A percentile compares a stretch with the other conserved stretches of the same genome.
phyloP scores from a whole-genome alignment of 2,888 invertebrate genomes.

The Latrodectus hesperus region DNA sequence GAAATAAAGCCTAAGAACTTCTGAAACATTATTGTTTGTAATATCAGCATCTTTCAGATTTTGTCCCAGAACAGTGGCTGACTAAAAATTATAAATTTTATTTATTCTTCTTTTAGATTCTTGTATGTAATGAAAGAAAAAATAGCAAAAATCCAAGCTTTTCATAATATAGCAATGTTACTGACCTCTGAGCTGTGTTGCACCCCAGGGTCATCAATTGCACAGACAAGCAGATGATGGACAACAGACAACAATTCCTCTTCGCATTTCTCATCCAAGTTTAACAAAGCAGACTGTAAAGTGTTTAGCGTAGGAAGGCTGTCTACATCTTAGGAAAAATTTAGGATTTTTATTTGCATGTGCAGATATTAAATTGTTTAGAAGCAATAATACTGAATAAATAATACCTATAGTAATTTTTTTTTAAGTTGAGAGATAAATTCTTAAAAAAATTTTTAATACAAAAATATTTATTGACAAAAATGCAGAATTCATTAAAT shows the following conservation, averaged over 20 bases:
- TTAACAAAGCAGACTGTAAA: conserved; percentile 88
- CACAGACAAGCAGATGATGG: conserved; percentile 91
- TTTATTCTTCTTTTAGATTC: not conserved
- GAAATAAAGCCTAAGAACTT: conserved; percentile 91
- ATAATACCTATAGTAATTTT: not conserved
- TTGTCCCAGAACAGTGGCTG: conserved; percentile 92
- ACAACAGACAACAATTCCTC: conserved; percentile 88
- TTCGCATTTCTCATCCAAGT: conserved; percentile 86
- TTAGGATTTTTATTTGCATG: not conserved
- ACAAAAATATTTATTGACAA: not conserved
- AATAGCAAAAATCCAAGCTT: not conserved
- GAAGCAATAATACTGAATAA: not conserved
- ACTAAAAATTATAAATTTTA: conserved; percentile 74
- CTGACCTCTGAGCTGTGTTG: conserved; percentile 67
- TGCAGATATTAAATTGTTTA: not conserved
- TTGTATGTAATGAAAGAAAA: not conserved
- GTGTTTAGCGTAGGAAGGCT: conserved; percentile 89
- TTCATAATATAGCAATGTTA: not conserved
- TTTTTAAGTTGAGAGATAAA: not conserved
- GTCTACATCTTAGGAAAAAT: conserved; percentile 82
- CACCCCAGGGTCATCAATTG: conserved; percentile 85
- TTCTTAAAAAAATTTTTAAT: no score
- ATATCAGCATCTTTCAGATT: conserved; percentile 88
- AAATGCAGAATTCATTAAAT: no score
- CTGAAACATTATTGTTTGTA: conserved; percentile 91